Base-by-base conservation (phyloP, 2,797 vertebrate genomes). In the Phyllotis vaccarum region DNA sequence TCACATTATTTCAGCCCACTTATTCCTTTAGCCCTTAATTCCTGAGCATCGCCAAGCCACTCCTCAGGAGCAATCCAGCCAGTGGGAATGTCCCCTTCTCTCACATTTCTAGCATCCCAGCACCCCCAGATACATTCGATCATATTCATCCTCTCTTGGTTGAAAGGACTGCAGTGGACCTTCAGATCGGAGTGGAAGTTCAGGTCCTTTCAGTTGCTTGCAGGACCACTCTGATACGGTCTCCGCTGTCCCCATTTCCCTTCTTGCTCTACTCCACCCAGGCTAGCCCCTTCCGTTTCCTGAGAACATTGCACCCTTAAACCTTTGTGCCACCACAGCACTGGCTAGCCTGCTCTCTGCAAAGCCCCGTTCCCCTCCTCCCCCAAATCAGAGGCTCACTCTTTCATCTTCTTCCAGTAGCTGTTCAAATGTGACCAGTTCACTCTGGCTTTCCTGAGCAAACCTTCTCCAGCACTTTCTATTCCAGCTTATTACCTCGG, bases 171-270 rank as follows among this genome's bases (percentile, higher is more conserved):
- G 24, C 75, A 70, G 66, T 17, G 34, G 17, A 9, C 95, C 81
- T 16, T 74, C 12, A 83, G 70, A 58, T 78, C 34, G 40, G 62
- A 86, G 72, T 37, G 68, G 95, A 95, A 88, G 81, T 3, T 49
- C 74, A 78, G n/a, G 43, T 58, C 43, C n/a, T 92, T 13, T 64
- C 6, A n/a, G 7, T 6, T 34, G 49, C n/a, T 27, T n/a, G 7
- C 49, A n/a, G 37, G 40, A 58, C 27, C 2, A 31, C 52, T 21
- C 10, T 58, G 34, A n/a, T n/a, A n/a, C n/a, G n/a, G n/a, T n/a
- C n/a, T n/a, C n/a, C n/a, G n/a, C n/a, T n/a, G n/a, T n/a, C n/a
- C 8, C 5, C 14, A 9, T 24, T 2, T 31, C 0, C 58, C 34
- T 72, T 46, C 5, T 11, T 4, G 85, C 24, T 21, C 40, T 11